Conservation (phyloP, 2,888 invertebrate species). For the Chrysina gloriosa region DNA sequence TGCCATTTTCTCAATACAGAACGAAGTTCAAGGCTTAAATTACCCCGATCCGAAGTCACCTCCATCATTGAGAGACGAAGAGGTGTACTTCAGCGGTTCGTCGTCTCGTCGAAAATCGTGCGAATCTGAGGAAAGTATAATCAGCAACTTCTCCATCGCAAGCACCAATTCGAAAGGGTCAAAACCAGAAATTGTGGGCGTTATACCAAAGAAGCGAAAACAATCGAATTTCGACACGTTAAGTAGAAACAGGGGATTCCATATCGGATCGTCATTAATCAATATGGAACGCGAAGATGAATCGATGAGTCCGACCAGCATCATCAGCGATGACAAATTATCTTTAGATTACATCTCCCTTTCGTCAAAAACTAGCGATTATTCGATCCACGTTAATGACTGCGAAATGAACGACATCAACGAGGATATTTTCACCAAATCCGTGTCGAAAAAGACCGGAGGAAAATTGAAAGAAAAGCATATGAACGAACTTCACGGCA, state of each 20-base stretch:
- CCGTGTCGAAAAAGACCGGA: conserved; percentile 37
- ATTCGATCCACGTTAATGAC: conserved; percentile 44
- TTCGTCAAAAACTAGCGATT: conserved; percentile 42
- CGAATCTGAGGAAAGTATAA: conserved; percentile 33
- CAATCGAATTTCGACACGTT: conserved; percentile 52
- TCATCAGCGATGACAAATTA: conserved; percentile 31
- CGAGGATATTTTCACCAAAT: conserved; percentile 47
- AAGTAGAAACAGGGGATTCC: conserved; percentile 54
- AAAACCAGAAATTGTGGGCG: conserved; percentile 55
- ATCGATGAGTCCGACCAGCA: conserved; percentile 34
- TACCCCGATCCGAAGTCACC: neutral
- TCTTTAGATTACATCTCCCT: conserved; percentile 30
- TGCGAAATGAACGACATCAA: conserved; percentile 50
- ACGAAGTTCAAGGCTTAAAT: neutral
- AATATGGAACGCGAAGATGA: conserved; percentile 43
- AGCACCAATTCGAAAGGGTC: conserved; percentile 50
- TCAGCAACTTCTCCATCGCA: conserved; percentile 42
- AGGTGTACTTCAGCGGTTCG: neutral
- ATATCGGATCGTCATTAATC: conserved; percentile 54
- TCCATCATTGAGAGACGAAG: neutral
- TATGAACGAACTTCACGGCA: conserved; percentile 48
- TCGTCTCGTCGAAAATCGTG: conserved; percentile 12
- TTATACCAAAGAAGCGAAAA: conserved; percentile 54
- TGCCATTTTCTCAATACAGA: neutral
- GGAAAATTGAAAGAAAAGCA: conserved; percentile 38